These are phyloP conservation scores for Agonopterix arenella DNA, from an alignment of 2,888 invertebrate species.

Conservation along the genomic window DNA sequence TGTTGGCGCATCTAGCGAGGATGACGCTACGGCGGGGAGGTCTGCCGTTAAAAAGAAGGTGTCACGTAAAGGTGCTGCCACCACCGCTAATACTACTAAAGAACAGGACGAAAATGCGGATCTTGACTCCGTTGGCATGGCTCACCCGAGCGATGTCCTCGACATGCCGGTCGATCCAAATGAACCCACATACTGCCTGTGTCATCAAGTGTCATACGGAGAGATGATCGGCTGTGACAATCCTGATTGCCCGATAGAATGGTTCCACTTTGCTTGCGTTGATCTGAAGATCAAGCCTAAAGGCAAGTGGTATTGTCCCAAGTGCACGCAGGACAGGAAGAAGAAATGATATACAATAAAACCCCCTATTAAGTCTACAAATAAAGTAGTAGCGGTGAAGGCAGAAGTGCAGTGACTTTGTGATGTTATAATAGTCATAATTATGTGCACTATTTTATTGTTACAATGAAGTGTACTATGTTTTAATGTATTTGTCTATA, in stretches of 20 bases:
- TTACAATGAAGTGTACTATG: too few species aligned
- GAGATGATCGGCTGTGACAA: slow-evolving; percentile 99
- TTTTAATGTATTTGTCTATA: too few species aligned
- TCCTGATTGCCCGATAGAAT: slow-evolving; percentile 91
- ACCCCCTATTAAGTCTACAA: slow-evolving; percentile 44
- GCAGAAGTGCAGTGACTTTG: slow-evolving; percentile 43
- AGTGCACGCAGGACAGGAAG: slow-evolving; percentile 89
- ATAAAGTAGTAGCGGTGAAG: slow-evolving; percentile 59
- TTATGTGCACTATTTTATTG: background rate
- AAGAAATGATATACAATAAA: slow-evolving; percentile 80
- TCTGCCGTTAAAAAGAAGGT: slow-evolving; percentile 65
- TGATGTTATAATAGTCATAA: background rate
- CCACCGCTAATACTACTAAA: slow-evolving; percentile 49
- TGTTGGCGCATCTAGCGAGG: slow-evolving; percentile 72
- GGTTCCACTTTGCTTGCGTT: slow-evolving; percentile 98
- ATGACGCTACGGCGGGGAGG: slow-evolving; percentile 55
- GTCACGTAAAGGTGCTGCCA: slow-evolving; percentile 52
- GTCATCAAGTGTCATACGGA: slow-evolving; percentile 97
- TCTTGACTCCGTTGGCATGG: slow-evolving; percentile 76
- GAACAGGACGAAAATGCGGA: slow-evolving; percentile 66
- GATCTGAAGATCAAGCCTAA: slow-evolving; percentile 94
- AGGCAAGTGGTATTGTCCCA: slow-evolving; percentile 97
- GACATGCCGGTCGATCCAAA: slow-evolving; percentile 98
- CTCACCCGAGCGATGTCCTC: slow-evolving; percentile 92
- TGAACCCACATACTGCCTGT: slow-evolving; percentile 98